Base-by-base conservation (phyloP, 2,113 vertebrate genomes). In the Spermophilus dauricus region DNA sequence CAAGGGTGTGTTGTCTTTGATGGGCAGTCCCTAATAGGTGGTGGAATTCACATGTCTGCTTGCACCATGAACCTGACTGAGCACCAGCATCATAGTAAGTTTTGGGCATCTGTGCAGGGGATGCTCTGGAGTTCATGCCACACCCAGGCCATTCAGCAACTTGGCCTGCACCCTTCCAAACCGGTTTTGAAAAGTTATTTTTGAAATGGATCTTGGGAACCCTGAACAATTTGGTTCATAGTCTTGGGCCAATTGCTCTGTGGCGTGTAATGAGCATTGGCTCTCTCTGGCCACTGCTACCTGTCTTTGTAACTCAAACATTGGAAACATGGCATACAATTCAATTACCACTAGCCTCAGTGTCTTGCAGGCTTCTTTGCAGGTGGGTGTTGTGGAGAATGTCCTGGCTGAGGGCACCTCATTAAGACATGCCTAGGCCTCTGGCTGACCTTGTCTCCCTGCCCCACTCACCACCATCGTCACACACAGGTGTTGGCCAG, bases 261-360 rank as follows among this genome's bases (percentile, higher is more conserved):
- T 75, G 24, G 72, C 28, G 20, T 81, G 13, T 39, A 81, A 69
- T 89, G 82, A 94, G 95, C 78, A 80, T 87, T 81, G 92, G 90
- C 85, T 94, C n/a, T 96, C 85, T 83, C 53, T 24, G 20, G 70
- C 48, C 34, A 10, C 76, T 39, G 81, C 34, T 80, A 26, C 70
- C 42, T 92, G 86, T 69, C 88, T 69, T 67, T 80, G 26, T 69
- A 92, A 92, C 84, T 96, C 73, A 95, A 84, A 85, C 39, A 39
- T 14, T 88, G 75, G 78, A 77, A 73, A 51, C 18, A 7, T 67
- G 45, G n/a, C 34, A 56, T 84, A 75, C 37, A 51, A 37, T 48
- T 34, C 96, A 86, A 80, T 94, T 45, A 75, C 24, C 14, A 45
- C 87, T 90, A 81, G 82, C 20, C 6, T 58, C 87, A 92, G 1